Conservation (phyloP, 2,113 vertebrate genomes). For the Chinchilla lanigera region DNA sequence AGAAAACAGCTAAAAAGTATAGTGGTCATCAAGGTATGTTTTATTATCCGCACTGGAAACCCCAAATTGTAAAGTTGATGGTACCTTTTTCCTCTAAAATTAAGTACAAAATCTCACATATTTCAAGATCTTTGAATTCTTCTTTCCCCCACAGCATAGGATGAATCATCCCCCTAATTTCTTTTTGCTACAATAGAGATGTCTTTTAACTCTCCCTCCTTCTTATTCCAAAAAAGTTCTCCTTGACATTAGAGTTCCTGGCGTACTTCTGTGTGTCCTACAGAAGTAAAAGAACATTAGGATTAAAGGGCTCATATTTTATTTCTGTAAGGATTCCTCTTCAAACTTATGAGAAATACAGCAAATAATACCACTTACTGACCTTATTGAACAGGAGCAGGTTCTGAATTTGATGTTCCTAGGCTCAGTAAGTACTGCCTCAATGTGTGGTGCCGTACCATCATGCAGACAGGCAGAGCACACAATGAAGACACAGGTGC, state of each 20-base stretch:
- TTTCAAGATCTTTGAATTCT: slow-evolving; percentile 46
- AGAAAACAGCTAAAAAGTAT: not conserved
- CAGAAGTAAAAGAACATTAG: not conserved
- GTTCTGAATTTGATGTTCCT: not conserved
- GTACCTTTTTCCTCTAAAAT: not conserved
- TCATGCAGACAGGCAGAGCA: not conserved
- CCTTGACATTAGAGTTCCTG: not conserved
- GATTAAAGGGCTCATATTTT: slow-evolving; percentile 34
- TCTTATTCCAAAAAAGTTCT: slow-evolving; percentile 40
- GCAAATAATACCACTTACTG: not conserved
- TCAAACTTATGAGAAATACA: not conserved
- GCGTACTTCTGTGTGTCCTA: not conserved
- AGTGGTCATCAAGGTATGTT: not conserved
- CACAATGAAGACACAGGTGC: not conserved
- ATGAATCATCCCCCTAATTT: slow-evolving; percentile 61
- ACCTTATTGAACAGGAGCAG: not conserved
- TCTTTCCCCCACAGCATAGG: slow-evolving; percentile 44
- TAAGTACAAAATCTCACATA: slow-evolving; percentile 30
- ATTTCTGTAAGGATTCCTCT: slow-evolving; percentile 34
- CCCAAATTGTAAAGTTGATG: slow-evolving; percentile 1
- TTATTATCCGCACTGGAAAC: not conserved
- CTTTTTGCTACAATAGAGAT: slow-evolving; percentile 20
- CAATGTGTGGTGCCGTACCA: not conserved
- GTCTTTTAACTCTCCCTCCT: slow-evolving; percentile 49
- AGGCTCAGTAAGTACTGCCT: not conserved